Evolutionary conservation across 2,113 vertebrate species (phyloP), one percentile per base, ranked within the genome.

Genomic region (Syngnathoides biaculeatus): DNA sequence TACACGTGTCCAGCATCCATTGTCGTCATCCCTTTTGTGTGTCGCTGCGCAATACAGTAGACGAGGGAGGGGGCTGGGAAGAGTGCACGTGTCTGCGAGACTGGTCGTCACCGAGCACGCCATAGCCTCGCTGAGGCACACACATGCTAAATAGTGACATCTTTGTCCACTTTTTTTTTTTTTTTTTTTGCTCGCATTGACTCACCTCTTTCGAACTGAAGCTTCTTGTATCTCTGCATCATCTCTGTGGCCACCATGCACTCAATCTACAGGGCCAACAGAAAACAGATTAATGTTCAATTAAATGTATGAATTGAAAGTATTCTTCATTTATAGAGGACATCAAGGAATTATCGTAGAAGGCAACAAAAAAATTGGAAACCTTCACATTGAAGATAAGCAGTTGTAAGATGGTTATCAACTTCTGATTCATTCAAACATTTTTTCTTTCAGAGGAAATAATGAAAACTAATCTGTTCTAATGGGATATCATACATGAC

Each of bases 201-300:
- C 93, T 91, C 92, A 98, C 97, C 97, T 91, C 94, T 93, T 91
- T 99, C 96, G 88, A 99, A 99, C 67, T 96, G 97, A 20, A 98
- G 93, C 89, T 95, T 97, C 88, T 94, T 96, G 78, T 98, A 98
- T 79, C 91, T 94, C 86, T 99, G 96, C 96, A 99, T 97, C 78
- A 96, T 94, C 83, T 97, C 95, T 17, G 94, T 90, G 0, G 95
- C 94, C 80, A 99, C 97, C 94, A 98, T 95, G 86, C 94, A 96
- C 84, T 99, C 97, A 63, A 99, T 99, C 97, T 99, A 50, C 67
- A 73, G 60, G 68, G 67, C 73, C 67, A 35, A 47, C 39, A 47
- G 24, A 65, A 38, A 65, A 7, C 60, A 22, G 61, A 75, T 72
- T 70, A 50, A 57, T 74, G 73, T 79, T 67, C 72, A 67, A n/a